Evolutionary conservation across 2,797 vertebrate genomes (phyloP).

Genomic region (Strix occidentalis): DNA sequence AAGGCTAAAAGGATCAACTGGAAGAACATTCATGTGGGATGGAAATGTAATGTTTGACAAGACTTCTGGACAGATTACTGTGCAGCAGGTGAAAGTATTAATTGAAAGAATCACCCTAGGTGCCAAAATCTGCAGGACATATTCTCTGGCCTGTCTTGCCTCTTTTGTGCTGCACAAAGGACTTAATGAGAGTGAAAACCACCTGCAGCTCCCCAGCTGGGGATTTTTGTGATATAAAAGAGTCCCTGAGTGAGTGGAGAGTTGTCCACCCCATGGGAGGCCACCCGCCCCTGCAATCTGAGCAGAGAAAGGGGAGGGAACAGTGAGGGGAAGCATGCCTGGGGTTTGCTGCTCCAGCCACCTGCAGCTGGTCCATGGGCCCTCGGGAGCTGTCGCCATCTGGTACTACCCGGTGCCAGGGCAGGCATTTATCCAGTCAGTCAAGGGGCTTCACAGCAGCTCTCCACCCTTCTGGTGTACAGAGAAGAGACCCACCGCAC

Average conservation of each 20-base stretch:
- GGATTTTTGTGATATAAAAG: neutral
- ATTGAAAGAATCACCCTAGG: neutral
- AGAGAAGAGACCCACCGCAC: neutral
- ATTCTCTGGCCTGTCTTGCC: neutral
- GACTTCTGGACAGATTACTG: neutral
- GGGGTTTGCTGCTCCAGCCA: neutral
- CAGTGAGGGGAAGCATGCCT: neutral
- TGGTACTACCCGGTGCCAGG: neutral
- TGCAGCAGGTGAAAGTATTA: slow-evolving; percentile 15
- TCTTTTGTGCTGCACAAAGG: slow-evolving; percentile 8
- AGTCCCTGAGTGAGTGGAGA: neutral
- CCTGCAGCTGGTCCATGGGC: neutral
- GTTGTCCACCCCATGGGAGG: neutral
- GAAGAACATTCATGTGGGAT: neutral
- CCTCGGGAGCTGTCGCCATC: neutral
- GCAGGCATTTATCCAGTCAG: neutral
- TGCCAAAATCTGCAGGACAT: neutral
- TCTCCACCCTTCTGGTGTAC: neutral
- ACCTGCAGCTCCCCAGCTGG: neutral
- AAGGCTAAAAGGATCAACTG: neutral
- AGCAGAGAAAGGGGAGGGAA: neutral
- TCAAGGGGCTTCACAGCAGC: neutral
- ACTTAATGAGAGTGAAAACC: neutral
- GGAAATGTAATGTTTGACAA: neutral
- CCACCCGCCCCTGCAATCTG: neutral